Evolutionary conservation across 2,888 invertebrate species (phyloP).

Genomic region (Limenitis arthemis): DNA sequence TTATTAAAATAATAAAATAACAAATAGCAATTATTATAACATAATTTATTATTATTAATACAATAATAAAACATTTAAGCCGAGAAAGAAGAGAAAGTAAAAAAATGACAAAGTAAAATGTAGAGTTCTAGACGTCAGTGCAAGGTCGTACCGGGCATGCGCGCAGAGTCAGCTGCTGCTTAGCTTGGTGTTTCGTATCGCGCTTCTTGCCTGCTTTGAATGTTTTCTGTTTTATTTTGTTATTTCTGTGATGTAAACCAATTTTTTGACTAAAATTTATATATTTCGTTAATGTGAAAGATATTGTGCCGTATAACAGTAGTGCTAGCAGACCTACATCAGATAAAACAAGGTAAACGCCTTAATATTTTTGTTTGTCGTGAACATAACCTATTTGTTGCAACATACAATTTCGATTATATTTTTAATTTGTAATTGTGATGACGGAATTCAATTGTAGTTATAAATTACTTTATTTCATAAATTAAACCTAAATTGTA

Average conservation of each 20-base stretch:
- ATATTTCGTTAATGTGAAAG: conserved; percentile 53
- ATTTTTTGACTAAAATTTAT: conserved; percentile 62
- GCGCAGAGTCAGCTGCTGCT: conserved; percentile 77
- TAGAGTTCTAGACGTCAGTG: conserved; percentile 30
- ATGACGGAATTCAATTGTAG: too few relatives aligned
- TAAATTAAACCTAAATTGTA: background rate
- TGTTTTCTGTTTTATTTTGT: conserved; percentile 73
- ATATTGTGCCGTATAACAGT: conserved; percentile 59
- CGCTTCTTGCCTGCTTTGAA: conserved; percentile 74
- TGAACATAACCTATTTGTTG: conserved; percentile 68
- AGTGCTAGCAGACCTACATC: conserved; percentile 52
- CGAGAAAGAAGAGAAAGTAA: background rate
- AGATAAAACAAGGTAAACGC: conserved; percentile 67
- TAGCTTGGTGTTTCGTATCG: conserved; percentile 78
- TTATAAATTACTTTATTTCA: background rate
- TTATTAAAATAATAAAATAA: too few relatives aligned
- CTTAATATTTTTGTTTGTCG: conserved; percentile 70
- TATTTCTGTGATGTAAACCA: conserved; percentile 71
- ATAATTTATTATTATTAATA: too few relatives aligned
- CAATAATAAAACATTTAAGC: background rate
- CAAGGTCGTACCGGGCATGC: conserved; percentile 53
- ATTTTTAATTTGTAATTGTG: background rate
- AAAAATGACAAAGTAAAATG: conserved; percentile 3
- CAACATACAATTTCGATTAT: conserved; percentile 47
- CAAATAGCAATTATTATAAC: too few relatives aligned